Percentiles rank a stretch among this genome's conserved stretches.
Evolutionary conservation across 2,113 vertebrate genomes (phyloP).

Genomic region (Scopus umbretta): DNA sequence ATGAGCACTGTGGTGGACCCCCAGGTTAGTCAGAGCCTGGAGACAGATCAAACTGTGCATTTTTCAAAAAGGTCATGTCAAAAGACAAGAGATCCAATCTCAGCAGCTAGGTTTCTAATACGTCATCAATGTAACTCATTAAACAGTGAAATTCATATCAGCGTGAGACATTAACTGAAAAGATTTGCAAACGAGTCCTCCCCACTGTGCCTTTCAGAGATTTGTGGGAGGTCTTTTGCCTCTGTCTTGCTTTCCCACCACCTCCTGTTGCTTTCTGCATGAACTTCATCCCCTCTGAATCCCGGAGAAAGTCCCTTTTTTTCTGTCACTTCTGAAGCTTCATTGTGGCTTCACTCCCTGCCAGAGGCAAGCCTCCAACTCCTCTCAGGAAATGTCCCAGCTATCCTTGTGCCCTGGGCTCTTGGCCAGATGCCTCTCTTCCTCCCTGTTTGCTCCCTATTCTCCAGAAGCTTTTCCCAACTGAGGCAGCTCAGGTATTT

Average conservation of each 20-base stretch:
- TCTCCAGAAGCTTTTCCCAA: not conserved
- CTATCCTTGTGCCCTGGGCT: not conserved
- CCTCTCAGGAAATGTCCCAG: slow-evolving; percentile 7
- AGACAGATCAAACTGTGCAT: not conserved
- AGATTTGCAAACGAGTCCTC: not conserved
- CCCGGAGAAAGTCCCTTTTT: not conserved
- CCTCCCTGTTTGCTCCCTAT: not conserved
- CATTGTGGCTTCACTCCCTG: slow-evolving; percentile 9
- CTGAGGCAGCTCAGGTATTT: not conserved
- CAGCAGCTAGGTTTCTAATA: not conserved
- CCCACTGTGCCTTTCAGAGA: slow-evolving; percentile 15
- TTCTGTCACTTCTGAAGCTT: not conserved
- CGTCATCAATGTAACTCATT: not conserved
- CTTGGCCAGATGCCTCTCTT: not conserved
- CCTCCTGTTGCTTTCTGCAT: not conserved
- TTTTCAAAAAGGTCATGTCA: not conserved
- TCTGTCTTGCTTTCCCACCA: not conserved
- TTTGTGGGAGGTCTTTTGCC: slow-evolving; percentile 22
- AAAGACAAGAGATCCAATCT: not conserved
- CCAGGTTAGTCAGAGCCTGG: not conserved
- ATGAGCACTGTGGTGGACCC: not conserved
- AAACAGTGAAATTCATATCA: not conserved
- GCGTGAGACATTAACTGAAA: not conserved
- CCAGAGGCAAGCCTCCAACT: slow-evolving; percentile 20
- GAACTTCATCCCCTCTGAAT: not conserved